Evolutionary conservation across 2,113 vertebrate species (phyloP).

Genomic region (Phaethon lepturus): DNA sequence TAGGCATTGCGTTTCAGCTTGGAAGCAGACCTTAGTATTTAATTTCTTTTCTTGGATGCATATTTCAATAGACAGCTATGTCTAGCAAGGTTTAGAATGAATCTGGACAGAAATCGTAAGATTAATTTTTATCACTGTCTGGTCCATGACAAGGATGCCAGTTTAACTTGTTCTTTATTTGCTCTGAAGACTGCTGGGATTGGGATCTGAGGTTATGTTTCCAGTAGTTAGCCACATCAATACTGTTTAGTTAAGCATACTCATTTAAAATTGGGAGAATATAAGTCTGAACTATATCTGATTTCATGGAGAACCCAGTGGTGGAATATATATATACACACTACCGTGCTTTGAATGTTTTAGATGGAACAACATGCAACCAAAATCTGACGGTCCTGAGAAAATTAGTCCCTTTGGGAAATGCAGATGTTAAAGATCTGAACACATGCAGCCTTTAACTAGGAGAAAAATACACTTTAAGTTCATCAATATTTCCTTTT

Average conservation of each 20-base stretch:
- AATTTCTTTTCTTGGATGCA: neutral
- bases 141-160: neutral
- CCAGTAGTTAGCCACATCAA: neutral
- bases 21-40: neutral
- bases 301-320: neutral
- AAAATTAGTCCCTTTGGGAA: slow-evolving; percentile 20
- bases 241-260: neutral
- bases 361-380: neutral
- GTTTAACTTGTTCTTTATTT: neutral
- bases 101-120: neutral
- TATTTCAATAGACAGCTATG: neutral
- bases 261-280: neutral
- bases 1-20: neutral
- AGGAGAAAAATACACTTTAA: neutral
- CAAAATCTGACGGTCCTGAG: neutral
- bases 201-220: neutral
- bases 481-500: slow-evolving; percentile 8
- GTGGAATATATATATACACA: neutral
- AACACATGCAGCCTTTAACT: neutral
- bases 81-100: neutral
- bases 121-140: neutral
- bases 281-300: neutral
- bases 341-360: neutral
- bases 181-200: neutral
- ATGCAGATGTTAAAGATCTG: neutral